A percentile compares a stretch with the other conserved stretches of the same genome.
Evolutionary conservation across 2,888 invertebrate species (phyloP).

Genomic region (Lydus trimaculatus): DNA sequence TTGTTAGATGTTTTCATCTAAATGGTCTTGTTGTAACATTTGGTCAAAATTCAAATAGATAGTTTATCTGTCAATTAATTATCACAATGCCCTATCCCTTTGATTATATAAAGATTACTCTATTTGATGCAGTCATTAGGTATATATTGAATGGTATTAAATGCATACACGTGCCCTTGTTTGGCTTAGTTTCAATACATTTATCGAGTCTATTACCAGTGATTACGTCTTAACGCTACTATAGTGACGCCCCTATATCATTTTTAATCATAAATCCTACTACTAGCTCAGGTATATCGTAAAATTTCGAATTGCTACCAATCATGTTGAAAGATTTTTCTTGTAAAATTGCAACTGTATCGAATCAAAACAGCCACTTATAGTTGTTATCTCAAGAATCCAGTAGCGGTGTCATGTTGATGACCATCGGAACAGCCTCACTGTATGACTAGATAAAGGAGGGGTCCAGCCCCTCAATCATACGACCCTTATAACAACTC

Average conservation of each 20-base stretch:
- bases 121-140: conserved; percentile 34
- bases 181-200: conserved; percentile 39
- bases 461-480: conserved; percentile 39
- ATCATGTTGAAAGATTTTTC: neutral
- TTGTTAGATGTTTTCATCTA: conserved; percentile 14
- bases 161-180: conserved; percentile 39
- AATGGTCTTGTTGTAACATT: neutral
- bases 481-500: conserved; percentile 44
- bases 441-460: conserved; percentile 51
- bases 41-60: neutral
- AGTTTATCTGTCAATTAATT: conserved; percentile 13
- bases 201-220: conserved; percentile 34
- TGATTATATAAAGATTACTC: conserved; percentile 11
- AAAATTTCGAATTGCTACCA: neutral
- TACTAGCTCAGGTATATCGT: neutral
- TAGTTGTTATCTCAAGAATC: conserved; percentile 52
- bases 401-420: conserved; percentile 48
- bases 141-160: conserved; percentile 34
- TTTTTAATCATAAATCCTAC: neutral
- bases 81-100: conserved; percentile 15
- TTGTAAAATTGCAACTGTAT: neutral
- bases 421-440: conserved; percentile 45
- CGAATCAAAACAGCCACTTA: conserved; percentile 35
- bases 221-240: conserved; percentile 18
- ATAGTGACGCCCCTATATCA: conserved; percentile 14